phyloP scores from a whole-genome alignment of 2,888 invertebrate genomes.

The Monoplex corrugatus region DNA sequence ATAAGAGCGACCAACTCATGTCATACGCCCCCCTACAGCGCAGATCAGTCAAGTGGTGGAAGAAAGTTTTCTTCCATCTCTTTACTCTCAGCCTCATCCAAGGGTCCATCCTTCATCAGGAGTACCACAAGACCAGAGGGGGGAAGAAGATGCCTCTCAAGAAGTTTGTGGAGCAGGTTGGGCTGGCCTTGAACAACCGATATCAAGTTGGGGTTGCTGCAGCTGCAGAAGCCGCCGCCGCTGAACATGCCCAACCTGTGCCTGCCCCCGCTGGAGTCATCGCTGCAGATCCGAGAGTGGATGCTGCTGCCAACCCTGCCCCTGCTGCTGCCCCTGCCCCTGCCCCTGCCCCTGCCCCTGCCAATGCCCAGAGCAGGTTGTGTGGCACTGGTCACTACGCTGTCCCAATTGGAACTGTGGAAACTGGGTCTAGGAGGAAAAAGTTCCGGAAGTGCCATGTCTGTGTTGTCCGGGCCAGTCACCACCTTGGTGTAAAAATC shows the following conservation, averaged over 20 bases:
- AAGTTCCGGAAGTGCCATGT: too few relatives aligned
- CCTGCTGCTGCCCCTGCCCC: too few relatives aligned
- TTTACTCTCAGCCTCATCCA: too few relatives aligned
- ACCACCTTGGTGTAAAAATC: neutral
- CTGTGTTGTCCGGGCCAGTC: neutral
- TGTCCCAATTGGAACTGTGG: too few relatives aligned
- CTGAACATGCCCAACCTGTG: too few relatives aligned
- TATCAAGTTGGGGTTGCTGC: neutral
- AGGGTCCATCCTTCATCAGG: too few relatives aligned
- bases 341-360: neutral
- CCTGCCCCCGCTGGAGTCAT: neutral
- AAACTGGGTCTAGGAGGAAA: too few relatives aligned
- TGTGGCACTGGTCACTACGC: neutral
- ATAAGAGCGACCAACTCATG: constrained; percentile 36
- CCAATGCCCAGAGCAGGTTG: neutral
- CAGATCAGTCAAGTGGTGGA: constrained; percentile 34
- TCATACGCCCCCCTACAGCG: neutral
- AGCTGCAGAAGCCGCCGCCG: neutral
- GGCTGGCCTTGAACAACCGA: too few relatives aligned
- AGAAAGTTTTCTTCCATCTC: constrained; percentile 27
- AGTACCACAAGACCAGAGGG: too few relatives aligned
- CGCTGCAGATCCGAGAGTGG: neutral
- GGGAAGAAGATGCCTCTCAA: too few relatives aligned
- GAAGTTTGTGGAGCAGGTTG: too few relatives aligned
- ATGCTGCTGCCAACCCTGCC: neutral